Evolutionary conservation across 2,113 vertebrate species (phyloP), one percentile per base, ranked within the genome.

Genomic region (Nerophis lumbriciformis): DNA sequence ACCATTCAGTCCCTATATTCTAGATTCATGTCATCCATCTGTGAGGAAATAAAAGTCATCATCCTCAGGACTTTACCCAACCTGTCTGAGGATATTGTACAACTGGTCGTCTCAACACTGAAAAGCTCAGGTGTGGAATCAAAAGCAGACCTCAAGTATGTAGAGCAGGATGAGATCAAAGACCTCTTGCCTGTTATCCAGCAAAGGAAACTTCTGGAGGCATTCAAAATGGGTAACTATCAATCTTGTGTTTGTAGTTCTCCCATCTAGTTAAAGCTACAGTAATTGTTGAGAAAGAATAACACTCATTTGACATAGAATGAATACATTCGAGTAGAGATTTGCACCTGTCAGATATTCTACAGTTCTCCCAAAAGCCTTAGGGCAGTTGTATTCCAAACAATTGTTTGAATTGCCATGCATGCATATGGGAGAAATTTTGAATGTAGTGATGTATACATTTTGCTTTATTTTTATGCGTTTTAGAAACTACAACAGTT

Each of bases 401-500:
- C 48, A n/a, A 49, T 48, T 14, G 14, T 14, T 48, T 48, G 15
- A 49, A 15, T 16, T n/a, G 1, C 13, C 48, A 49, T 49, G 5
- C 14, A 49, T 14, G 14, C n/a, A 49, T 49, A 13, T 13, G 48
- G 13, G 11, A 13, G 14, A 48, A 44, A 10, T 16, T 16, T n/a
- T 39, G 16, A 39, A 39, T n/a, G 4, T 57, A n/a, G 10, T 58
- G 39, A 19, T 14, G 16, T 19, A 19, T 19, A 42, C 44, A 44
- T 39, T 19, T 58, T 37, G 19, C 19, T 19, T 19, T 19, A 19
- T 19, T 44, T 44, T 4, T 11, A 16, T 58, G 15, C 11, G n/a
- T 58, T 58, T 44, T 16, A 58, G 56, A 45, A 45, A 19, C n/a
- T 45, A 58, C 56, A n/a, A 44, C 14, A 58, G 56, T 58, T 15